These are phyloP conservation scores for Pseudochirops corinnae DNA, from an alignment of 2,797 vertebrate species.

Conservation along the genomic window DNA sequence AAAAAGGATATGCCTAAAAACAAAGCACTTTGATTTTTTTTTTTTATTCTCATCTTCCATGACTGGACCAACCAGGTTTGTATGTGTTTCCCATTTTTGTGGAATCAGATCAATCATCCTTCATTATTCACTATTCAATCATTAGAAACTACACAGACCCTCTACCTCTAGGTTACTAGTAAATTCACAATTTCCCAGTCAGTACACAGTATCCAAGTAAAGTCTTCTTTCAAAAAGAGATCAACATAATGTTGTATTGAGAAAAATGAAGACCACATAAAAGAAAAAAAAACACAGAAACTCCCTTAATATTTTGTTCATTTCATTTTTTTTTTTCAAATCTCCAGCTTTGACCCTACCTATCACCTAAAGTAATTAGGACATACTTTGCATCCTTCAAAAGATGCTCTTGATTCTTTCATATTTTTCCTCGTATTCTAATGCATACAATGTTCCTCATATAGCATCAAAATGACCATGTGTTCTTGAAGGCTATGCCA, in stretches of 20 bases:
- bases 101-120: not conserved
- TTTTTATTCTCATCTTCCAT: not conserved
- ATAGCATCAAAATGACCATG: not conserved
- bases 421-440: not conserved
- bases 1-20: not conserved
- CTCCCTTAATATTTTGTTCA: not conserved
- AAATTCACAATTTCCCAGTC: too few species aligned
- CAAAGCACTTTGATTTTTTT: not conserved
- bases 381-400: not conserved
- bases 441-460: not conserved
- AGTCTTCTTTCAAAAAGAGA: too few species aligned
- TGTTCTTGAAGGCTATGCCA: not conserved
- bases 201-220: too few species aligned
- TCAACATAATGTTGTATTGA: not conserved
- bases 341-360: not conserved
- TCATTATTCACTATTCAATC: too few species aligned
- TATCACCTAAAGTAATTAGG: not conserved
- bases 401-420: not conserved
- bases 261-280: not conserved
- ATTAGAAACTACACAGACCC: too few species aligned
- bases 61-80: not conserved
- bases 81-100: not conserved
- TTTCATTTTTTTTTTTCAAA: not conserved
- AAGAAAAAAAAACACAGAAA: not conserved
- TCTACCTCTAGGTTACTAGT: too few species aligned